These are phyloP conservation scores for Camponotus floridanus DNA, from an alignment of 1,140 invertebrate genomes.

Conservation along the genomic window DNA sequence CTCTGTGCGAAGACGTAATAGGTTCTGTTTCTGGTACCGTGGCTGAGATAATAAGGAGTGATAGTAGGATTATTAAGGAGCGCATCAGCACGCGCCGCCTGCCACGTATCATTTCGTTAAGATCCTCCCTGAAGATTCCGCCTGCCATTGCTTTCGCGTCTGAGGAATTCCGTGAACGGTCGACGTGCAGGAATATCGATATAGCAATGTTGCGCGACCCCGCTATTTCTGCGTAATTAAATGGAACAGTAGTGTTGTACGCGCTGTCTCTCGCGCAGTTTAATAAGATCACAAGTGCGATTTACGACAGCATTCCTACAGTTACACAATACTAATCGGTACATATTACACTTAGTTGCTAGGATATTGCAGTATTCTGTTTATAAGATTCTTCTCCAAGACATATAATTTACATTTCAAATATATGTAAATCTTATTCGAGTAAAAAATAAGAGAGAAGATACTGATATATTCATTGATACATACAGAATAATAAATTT, in stretches of 20 bases:
- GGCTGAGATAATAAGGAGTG: constrained; percentile 78
- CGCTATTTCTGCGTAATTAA: constrained; percentile 37
- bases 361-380: background rate
- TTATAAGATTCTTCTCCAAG: background rate
- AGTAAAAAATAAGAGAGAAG: background rate
- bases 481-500: background rate
- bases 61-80: constrained; percentile 77
- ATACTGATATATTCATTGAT: background rate
- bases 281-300: background rate
- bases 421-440: background rate
- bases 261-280: background rate
- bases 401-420: background rate
- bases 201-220: background rate
- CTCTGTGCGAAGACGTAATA: constrained; percentile 75
- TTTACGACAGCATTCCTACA: background rate
- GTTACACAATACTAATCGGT: background rate
- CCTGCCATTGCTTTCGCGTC: background rate
- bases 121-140: constrained; percentile 46
- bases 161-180: background rate
- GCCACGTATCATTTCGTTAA: constrained; percentile 61
- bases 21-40: constrained; percentile 72
- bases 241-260: constrained; percentile 4
- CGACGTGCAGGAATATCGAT: constrained; percentile 7
- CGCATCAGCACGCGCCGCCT: constrained; percentile 68
- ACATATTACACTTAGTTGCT: background rate